Base-by-base conservation (phyloP, 2,888 invertebrate genomes). In the Drosophila limbata region DNA sequence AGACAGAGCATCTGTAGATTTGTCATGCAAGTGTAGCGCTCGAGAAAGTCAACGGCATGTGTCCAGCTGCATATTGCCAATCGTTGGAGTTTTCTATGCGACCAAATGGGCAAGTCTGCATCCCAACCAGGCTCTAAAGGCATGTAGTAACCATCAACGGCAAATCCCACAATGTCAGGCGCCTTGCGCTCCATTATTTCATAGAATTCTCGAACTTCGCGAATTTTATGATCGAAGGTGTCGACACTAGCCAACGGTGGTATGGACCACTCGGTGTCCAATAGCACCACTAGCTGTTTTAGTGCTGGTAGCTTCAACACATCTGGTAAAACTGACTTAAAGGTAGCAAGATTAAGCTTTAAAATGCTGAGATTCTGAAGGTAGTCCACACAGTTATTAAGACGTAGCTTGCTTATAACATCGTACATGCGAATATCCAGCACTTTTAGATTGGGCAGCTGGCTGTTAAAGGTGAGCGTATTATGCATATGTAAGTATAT, bases 41-140 rank as follows among this genome's bases (percentile, higher is more conserved):
- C 71, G 42, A 81, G 55, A 31, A 75, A 74, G 17, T 80, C 77
- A 8, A 73, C 70, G 3, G 60, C n/a, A 42, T 82, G 79, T 2
- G 78, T 69, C 80, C 89, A 90, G 64, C 90, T 91, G 67, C 91
- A 90, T 19, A 91, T 84, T 9, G 90, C 90, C 51, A 91, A 71
- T 3, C 88, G 71, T 55, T 79, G 75, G 0, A 91, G 66, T 21
- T 88, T 87, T 0, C 55, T 50, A 47, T 79, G 55, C 15, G 74
- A n/a, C 79, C 80, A 83, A 50, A 90, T 74, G 5, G 79, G 72
- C 28, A 90, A 52, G 17, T 81, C 31, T 0, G 60, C 62, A 51
- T 88, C 88, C 89, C 90, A 89, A 15, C 73, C 73, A 0, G 69
- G 72, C 13, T 79, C 73, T 8, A 83, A 25, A 2, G 90, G 91